Evolutionary conservation across 1,140 invertebrate genomes (phyloP).

Genomic region (Drosophila lowei): DNA sequence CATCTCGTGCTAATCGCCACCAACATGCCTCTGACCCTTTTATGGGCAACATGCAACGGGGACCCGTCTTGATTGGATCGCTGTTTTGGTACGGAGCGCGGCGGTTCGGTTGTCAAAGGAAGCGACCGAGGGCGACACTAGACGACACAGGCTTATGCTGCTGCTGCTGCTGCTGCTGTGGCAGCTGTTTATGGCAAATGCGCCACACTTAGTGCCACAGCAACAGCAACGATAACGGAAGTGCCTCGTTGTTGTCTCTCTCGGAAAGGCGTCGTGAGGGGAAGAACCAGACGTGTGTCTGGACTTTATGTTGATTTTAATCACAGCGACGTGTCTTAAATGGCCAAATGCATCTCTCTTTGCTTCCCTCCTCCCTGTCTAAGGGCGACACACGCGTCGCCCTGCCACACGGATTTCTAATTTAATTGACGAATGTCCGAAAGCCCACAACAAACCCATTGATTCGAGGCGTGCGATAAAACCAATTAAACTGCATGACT

Average conservation of each 20-base stretch:
- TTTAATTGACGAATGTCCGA: conserved; percentile 48
- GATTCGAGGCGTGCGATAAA: conserved; percentile 58
- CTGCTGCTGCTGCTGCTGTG: background rate
- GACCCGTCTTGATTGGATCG: conserved; percentile 41
- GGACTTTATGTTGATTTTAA: conserved; percentile 60
- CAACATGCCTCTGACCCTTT: conserved; percentile 50
- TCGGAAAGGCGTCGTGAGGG: conserved; percentile 36
- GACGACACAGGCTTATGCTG: too few species aligned
- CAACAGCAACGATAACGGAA: conserved; percentile 49
- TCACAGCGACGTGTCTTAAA: conserved; percentile 56
- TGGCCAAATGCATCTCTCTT: conserved; percentile 42
- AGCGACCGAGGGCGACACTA: conserved; percentile 2
- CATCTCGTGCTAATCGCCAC: conserved; percentile 42
- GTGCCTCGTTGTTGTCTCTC: conserved; percentile 51
- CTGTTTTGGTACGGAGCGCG: background rate
- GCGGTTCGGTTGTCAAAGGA: conserved; percentile 16
- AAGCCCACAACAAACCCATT: conserved; percentile 21
- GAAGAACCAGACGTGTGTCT: conserved; percentile 18
- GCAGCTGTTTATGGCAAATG: conserved; percentile 17
- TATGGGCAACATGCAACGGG: conserved; percentile 36
- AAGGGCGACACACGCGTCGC: conserved; percentile 10
- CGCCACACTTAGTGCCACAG: conserved; percentile 23
- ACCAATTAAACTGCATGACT: conserved; percentile 59
- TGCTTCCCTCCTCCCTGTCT: background rate
- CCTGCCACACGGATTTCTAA: conserved; percentile 40